phyloP scores from a whole-genome alignment of 2,113 vertebrate species.

The Salvator merianae region DNA sequence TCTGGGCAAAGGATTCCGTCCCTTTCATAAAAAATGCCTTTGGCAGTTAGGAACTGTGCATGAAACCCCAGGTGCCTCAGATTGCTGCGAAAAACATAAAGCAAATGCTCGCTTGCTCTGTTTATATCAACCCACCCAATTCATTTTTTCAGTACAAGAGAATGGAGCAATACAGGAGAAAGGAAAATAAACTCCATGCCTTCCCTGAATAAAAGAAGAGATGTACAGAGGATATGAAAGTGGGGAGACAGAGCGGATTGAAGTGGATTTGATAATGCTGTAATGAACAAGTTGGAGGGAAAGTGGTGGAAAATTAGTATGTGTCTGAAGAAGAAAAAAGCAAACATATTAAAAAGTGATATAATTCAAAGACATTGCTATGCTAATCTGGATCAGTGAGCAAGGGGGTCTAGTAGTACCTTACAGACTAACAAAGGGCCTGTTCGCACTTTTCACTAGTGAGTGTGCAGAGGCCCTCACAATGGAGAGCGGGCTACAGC shows the following conservation, averaged over 20 bases:
- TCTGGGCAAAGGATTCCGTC: constrained; percentile 14
- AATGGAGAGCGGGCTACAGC: no score
- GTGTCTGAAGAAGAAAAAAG: no score
- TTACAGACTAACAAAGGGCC: no score
- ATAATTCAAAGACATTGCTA: no score
- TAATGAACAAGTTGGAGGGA: background rate
- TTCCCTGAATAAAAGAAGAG: background rate
- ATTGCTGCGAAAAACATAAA: constrained; percentile 64
- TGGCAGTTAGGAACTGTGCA: constrained; percentile 47
- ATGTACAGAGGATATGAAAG: background rate
- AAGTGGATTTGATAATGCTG: no score
- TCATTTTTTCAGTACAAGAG: constrained; percentile 42
- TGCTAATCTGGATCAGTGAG: no score
- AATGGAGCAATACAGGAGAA: background rate
- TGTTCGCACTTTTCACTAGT: no score
- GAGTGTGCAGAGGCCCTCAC: no score
- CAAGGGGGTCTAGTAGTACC: no score
- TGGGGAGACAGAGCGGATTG: no score
- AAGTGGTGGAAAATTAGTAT: background rate
- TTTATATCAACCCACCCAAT: constrained; percentile 62
- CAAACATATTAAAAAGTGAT: no score
- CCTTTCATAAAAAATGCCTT: constrained; percentile 63
- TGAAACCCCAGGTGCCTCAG: constrained; percentile 49
- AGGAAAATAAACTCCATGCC: background rate
- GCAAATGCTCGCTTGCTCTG: constrained; percentile 49